Evolutionary conservation across 1,140 invertebrate species (phyloP).

Genomic region (Procambarus clarkii): DNA sequence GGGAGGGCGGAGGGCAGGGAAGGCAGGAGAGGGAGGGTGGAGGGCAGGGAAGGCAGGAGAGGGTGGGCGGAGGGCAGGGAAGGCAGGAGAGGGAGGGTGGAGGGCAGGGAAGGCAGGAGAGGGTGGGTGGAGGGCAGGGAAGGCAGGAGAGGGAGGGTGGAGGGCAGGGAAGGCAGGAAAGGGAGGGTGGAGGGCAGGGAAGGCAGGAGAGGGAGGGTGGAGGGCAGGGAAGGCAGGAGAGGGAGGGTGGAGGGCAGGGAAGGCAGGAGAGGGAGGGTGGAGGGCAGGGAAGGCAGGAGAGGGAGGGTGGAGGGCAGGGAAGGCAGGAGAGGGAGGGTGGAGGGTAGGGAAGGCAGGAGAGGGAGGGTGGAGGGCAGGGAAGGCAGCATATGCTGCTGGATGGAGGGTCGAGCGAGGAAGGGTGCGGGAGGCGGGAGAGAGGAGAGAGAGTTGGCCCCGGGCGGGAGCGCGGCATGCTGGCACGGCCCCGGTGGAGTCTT

Average conservation of each 20-base stretch:
- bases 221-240: background rate
- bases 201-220: background rate
- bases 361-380: background rate
- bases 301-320: background rate
- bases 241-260: background rate
- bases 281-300: background rate
- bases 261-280: background rate
- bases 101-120: background rate
- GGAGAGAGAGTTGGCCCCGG: background rate
- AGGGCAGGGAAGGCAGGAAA: background rate
- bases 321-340: background rate
- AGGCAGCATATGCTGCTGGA: too few species aligned
- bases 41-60: background rate
- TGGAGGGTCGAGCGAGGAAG: too few species aligned
- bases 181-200: background rate
- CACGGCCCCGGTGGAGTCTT: slow-evolving; percentile 13
- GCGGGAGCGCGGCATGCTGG: background rate
- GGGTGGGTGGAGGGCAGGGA: too few species aligned
- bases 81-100: background rate
- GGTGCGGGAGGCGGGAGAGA: too few species aligned
- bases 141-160: background rate
- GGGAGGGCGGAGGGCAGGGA: too few species aligned
- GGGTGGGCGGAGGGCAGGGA: background rate
- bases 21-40: background rate
- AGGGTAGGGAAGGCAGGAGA: background rate